phyloP scores from a whole-genome alignment of 1,140 invertebrate genomes.

The Nephila pilipes region DNA sequence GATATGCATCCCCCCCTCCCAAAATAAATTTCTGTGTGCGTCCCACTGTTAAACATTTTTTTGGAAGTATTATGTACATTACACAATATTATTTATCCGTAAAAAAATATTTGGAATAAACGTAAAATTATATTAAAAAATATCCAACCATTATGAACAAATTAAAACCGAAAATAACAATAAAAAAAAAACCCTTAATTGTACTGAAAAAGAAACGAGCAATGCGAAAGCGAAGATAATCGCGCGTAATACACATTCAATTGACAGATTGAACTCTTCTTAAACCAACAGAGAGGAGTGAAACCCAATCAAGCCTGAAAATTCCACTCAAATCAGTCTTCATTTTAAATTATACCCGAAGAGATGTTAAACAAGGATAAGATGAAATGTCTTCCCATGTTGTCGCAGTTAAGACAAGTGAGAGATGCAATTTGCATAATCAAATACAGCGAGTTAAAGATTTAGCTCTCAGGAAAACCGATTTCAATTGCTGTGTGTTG shows the following conservation, averaged over 20 bases:
- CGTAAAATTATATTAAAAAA: neutral
- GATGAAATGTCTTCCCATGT: constrained; percentile 30
- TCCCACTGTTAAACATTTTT: no score
- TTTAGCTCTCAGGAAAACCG: neutral
- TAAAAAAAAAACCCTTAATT: neutral
- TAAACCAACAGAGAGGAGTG: neutral
- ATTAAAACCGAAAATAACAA: neutral
- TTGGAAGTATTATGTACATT: no score
- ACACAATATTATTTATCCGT: no score
- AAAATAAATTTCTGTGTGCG: no score
- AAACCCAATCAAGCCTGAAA: neutral
- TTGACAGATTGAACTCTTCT: neutral
- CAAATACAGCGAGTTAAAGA: neutral
- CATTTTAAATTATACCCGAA: neutral
- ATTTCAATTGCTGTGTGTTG: constrained; percentile 17
- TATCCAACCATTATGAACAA: neutral
- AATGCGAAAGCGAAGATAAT: no score
- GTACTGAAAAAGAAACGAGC: neutral
- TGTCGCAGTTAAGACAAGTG: neutral
- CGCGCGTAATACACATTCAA: neutral
- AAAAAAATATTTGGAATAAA: neutral
- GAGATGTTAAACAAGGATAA: constrained; percentile 16
- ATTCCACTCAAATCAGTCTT: neutral
- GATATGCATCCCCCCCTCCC: no score
- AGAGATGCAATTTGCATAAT: constrained; percentile 12